These are phyloP conservation scores for Baccha elongata DNA, from an alignment of 2,888 invertebrate species.

Conservation along the genomic window DNA sequence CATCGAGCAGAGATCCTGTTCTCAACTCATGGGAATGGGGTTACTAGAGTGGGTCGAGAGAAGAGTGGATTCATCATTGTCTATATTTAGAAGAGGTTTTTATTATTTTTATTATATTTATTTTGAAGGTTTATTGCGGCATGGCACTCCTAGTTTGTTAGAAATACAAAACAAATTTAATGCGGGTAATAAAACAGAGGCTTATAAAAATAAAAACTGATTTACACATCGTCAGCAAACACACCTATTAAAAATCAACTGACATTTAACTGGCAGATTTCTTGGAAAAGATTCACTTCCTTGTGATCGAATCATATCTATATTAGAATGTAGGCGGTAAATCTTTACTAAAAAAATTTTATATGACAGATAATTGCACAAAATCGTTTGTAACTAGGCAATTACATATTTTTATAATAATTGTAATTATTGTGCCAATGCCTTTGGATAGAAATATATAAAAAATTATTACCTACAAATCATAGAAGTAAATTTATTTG, in stretches of 20 bases:
- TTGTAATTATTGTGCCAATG: too few species aligned
- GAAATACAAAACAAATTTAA: background rate
- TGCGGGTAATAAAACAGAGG: conserved; percentile 34
- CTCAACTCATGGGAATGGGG: conserved; percentile 56
- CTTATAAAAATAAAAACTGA: background rate
- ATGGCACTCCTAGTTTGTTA: conserved; percentile 30
- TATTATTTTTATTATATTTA: background rate
- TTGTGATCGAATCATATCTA: conserved; percentile 20
- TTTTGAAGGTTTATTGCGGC: background rate
- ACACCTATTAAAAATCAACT: conserved; percentile 14
- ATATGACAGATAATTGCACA: background rate
- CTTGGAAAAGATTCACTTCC: conserved; percentile 50
- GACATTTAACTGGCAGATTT: conserved; percentile 41
- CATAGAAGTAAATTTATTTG: too few species aligned
- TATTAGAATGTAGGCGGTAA: background rate
- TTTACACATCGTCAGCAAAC: conserved; percentile 10
- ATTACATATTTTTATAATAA: too few species aligned
- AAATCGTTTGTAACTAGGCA: background rate
- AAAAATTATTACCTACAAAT: too few species aligned
- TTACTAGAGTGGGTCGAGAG: conserved; percentile 45
- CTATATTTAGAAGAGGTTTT: background rate
- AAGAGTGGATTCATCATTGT: background rate
- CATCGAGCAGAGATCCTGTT: conserved; percentile 55
- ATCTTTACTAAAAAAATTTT: background rate
- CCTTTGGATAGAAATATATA: too few species aligned